phyloP scores from a whole-genome alignment of 2,113 vertebrate species.

The Hiodon alosoides region DNA sequence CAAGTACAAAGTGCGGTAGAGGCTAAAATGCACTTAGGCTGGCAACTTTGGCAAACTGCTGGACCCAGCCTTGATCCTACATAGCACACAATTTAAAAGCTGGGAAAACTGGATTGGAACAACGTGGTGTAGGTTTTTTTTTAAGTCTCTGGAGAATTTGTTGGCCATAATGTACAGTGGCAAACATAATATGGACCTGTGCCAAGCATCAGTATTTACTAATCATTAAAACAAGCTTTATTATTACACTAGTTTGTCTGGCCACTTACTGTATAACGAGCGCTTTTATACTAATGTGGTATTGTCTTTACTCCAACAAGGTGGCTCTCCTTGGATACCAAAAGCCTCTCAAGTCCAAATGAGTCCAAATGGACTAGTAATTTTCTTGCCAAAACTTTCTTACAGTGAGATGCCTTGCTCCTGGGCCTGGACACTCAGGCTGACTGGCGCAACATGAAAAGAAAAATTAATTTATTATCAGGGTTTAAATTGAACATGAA shows the following conservation, averaged over 20 bases:
- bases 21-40: too few relatives aligned
- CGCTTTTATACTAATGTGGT: not conserved
- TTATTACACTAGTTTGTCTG: not conserved
- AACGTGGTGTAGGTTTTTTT: too few relatives aligned
- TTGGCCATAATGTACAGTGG: too few relatives aligned
- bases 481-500: too few relatives aligned
- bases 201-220: not conserved
- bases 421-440: slow-evolving; percentile 82
- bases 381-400: slow-evolving; percentile 66
- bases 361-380: slow-evolving; percentile 61
- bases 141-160: too few relatives aligned
- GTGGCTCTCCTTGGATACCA: slow-evolving; percentile 74
- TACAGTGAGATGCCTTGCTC: slow-evolving; percentile 69
- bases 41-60: too few relatives aligned
- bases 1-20: too few relatives aligned
- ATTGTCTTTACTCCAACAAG: slow-evolving; percentile 50
- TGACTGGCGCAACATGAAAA: slow-evolving; percentile 56
- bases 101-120: too few relatives aligned
- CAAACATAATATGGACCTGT: not conserved
- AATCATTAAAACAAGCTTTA: not conserved
- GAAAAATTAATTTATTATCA: slow-evolving; percentile 12
- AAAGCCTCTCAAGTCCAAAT: slow-evolving; percentile 61
- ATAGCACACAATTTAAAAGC: too few relatives aligned
- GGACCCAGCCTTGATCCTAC: too few relatives aligned
- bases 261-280: not conserved